Base-by-base conservation (phyloP, 2,797 vertebrate genomes). In the Sorex maritimensis region DNA sequence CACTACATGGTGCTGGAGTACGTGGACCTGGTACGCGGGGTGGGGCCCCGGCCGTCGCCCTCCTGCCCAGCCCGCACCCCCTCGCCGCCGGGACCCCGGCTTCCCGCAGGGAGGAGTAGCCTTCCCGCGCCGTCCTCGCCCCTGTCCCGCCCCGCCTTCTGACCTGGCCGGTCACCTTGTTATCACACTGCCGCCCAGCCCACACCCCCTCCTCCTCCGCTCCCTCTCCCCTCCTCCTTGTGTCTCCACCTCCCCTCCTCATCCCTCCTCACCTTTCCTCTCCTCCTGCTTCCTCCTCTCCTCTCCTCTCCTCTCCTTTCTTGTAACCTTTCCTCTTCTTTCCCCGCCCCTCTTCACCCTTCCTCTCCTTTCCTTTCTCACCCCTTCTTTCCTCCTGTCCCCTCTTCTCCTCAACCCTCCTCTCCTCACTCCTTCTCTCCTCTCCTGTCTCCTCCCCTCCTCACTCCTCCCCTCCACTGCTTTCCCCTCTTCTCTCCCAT, bases 1-100 rank as follows among this genome's bases (percentile, higher is more conserved):
- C 99, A 99, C 97, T 99, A 99, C 98, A 99, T 98, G 98, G 98
- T 99, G 96, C 98, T 99, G 94, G 99, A 99, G 97, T 99, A 99
- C 5, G 99, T 99, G 55, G 99, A 99, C 97, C 98, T 99, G 99
- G 99, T 99, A 98, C 0, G 90, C 49, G 38, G 24, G 28, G 30
- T 19, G 1, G n/a, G 24, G 65, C n/a, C 21, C 23, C 8, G 1
- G 2, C 0, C 17, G 65, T 14, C 0, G 0, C 8, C n/a, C 49
- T 17, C 12, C 8, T 8, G 14, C 34, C 38, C 58, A 4, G 28
- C 3, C 3, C 65, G 1, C 10, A 19, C 41, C n/a, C 34, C 89
- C 67, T 10, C 4, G 34, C 34, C 34, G 34, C 5, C 7, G 1
- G 1, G 5, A 5, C 28, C 23, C 30, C 17, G 0, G 28, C 17